Evolutionary conservation across 1,140 invertebrate genomes (phyloP).

Genomic region (Phortica variegata): DNA sequence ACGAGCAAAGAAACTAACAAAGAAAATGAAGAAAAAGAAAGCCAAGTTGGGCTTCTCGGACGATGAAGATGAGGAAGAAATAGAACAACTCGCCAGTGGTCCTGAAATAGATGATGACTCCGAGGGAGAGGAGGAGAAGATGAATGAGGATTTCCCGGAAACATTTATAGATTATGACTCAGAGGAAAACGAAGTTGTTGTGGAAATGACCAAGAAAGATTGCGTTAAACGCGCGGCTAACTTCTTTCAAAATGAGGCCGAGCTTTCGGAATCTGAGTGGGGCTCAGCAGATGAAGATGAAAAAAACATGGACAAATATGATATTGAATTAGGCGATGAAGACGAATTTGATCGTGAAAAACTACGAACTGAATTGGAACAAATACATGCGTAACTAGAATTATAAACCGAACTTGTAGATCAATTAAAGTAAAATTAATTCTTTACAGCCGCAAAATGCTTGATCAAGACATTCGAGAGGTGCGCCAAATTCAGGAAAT

Average conservation of each 20-base stretch:
- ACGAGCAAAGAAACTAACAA: constrained; percentile 38
- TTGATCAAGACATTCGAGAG: constrained; percentile 77
- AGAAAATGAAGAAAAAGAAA: constrained; percentile 41
- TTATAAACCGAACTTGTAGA: neutral
- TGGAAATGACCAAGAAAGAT: constrained; percentile 58
- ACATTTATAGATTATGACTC: constrained; percentile 68
- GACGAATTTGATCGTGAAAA: constrained; percentile 69
- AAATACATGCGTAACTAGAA: constrained; percentile 64
- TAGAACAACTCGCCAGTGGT: constrained; percentile 27
- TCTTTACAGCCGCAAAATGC: constrained; percentile 62
- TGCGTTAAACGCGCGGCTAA: constrained; percentile 60
- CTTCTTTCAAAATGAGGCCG: constrained; percentile 82
- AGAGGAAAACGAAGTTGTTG: constrained; percentile 67
- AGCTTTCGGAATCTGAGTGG: constrained; percentile 78
- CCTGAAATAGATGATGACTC: constrained; percentile 16
- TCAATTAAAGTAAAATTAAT: neutral
- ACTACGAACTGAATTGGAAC: constrained; percentile 64
- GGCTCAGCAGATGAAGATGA: constrained; percentile 76
- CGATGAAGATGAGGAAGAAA: constrained; percentile 49
- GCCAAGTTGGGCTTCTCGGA: constrained; percentile 50
- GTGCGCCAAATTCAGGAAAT: constrained; percentile 74
- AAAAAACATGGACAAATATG: constrained; percentile 67
- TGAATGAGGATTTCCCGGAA: constrained; percentile 55
- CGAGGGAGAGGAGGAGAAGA: constrained; percentile 41
- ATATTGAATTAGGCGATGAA: constrained; percentile 70